Base-by-base conservation (phyloP, 2,113 vertebrate species). In the Nanger granti region DNA sequence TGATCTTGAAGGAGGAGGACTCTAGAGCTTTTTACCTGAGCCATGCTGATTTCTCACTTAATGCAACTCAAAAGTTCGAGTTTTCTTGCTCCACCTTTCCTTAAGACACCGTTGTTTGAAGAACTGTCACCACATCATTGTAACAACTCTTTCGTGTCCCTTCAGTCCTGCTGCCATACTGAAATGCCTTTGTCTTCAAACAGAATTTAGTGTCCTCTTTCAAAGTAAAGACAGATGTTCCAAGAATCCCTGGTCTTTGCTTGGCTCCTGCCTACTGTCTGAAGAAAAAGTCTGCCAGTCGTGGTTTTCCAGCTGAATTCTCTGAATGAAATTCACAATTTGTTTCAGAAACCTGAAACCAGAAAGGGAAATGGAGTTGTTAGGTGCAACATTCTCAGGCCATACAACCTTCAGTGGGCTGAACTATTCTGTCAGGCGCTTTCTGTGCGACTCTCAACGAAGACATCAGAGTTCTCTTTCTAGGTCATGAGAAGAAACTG, bases 21-120 rank as follows among this genome's bases (percentile, higher is more conserved):
- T 91, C 94, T 94, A 98, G 95, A 97, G 93, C 90, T 94, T 97
- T 97, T 98, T 98, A 98, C 98, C 98, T 98, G 98, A 98, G 98
- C 98, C 98, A 98, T 98, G 98, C 93, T 91, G 98, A 82, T 55
- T 93, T 92, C 84, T 97, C 96, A 96, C 93, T 97, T 97, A 97
- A 97, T 7, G 60, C 69, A 97, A 97, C 97, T 37, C 94, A 60
- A 93, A 95, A 96, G 98, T 98, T 97, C 97, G 92, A 94, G 93
- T 93, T 97, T 97, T 96, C 97, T 96, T 93, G 92, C 80, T 92
- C 87, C 97, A 97, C 96, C 59, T 93, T 90, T 97, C 62, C 89
- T 97, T 94, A 96, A 93, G 93, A 96, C 89, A 91, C 92, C 91
- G 91, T 34, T 6, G 94, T 94, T 66, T 92, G 97, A 97, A 98